Percentiles rank a stretch among this genome's conserved stretches.
Evolutionary conservation across 2,113 vertebrate species (phyloP).

Genomic region (Oreamnos americanus): DNA sequence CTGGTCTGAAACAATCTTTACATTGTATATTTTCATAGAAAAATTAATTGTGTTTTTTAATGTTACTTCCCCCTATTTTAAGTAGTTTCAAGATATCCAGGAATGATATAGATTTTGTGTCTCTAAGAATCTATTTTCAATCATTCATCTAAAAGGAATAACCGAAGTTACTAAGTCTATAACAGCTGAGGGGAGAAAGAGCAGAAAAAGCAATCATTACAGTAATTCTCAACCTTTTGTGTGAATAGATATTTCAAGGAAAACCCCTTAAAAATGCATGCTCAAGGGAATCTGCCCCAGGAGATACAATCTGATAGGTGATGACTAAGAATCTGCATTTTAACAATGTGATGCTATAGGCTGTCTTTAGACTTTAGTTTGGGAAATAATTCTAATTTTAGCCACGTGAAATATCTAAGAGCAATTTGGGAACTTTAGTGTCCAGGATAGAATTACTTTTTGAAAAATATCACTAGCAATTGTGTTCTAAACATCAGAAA

Average conservation of each 20-base stretch:
- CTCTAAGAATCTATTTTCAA: not conserved
- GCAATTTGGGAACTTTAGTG: not conserved
- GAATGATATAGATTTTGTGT: not conserved
- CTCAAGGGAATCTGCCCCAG: not conserved
- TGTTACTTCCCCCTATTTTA: not conserved
- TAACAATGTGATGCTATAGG: not conserved
- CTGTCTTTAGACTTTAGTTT: not conserved
- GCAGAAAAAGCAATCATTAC: not conserved
- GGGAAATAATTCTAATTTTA: constrained; percentile 32
- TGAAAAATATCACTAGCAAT: not conserved
- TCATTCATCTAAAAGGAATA: not conserved
- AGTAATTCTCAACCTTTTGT: not conserved
- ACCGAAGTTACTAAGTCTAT: not conserved
- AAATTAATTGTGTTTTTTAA: not conserved
- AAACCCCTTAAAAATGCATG: not conserved
- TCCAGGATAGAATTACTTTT: not conserved
- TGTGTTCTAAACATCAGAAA: not conserved
- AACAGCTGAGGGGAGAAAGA: not conserved
- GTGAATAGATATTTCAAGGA: not conserved
- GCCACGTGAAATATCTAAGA: not conserved
- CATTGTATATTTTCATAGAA: not conserved
- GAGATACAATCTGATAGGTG: not conserved
- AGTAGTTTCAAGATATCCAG: not conserved
- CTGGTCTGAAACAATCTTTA: not conserved
- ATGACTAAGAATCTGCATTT: not conserved